Evolutionary conservation across 2,113 vertebrate genomes (phyloP).

Genomic region (Rhinolophus sinicus): DNA sequence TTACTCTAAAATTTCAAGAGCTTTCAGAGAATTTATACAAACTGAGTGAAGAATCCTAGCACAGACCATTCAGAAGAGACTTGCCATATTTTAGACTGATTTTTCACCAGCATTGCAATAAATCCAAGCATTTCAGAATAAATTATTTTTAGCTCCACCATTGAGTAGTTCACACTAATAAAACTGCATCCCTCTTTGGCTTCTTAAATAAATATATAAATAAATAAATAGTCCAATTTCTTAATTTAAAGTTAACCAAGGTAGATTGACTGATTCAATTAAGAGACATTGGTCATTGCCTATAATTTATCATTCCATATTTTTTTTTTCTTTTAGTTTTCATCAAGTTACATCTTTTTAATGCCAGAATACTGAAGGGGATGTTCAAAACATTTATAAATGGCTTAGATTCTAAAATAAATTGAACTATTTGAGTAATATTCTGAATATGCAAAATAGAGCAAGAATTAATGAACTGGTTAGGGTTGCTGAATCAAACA

Average conservation of each 20-base stretch:
- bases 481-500: neutral
- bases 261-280: constrained; percentile 62
- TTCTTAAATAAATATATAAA: constrained; percentile 58
- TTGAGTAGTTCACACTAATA: neutral
- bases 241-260: constrained; percentile 48
- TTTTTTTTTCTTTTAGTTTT: constrained; percentile 36
- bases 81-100: constrained; percentile 42
- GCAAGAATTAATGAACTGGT: neutral
- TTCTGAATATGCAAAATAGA: neutral
- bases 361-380: neutral
- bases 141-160: constrained; percentile 50
- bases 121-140: neutral
- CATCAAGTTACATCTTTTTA: neutral
- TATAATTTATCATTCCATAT: constrained; percentile 41
- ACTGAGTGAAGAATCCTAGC: neutral
- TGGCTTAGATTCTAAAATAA: constrained; percentile 25
- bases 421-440: neutral
- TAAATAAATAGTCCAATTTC: neutral
- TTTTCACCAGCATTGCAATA: constrained; percentile 54
- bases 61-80: constrained; percentile 45
- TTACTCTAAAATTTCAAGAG: neutral
- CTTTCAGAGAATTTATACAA: neutral
- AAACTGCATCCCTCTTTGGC: neutral
- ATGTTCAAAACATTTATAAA: neutral
- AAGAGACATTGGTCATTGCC: constrained; percentile 27